Evolutionary conservation across 2,113 vertebrate genomes (phyloP).

Genomic region (Ondatra zibethicus): DNA sequence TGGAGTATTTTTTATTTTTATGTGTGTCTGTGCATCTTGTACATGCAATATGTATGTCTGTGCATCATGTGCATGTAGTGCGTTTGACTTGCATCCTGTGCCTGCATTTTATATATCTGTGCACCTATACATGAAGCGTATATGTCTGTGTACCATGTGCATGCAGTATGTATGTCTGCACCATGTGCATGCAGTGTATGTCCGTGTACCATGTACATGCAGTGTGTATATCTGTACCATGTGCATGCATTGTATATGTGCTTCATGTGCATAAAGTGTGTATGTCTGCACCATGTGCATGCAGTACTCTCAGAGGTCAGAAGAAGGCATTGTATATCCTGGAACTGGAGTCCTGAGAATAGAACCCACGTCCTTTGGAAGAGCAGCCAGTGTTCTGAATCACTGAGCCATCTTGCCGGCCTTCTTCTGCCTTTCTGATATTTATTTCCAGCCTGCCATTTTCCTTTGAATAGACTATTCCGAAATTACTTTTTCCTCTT

Average conservation of each 20-base stretch:
- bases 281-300: background rate
- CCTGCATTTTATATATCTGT: background rate
- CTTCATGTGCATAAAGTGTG: background rate
- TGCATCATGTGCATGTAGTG: background rate
- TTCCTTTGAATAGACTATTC: constrained; percentile 30
- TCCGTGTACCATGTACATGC: no score
- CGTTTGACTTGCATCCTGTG: background rate
- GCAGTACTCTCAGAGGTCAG: background rate
- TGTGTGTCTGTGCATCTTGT: background rate
- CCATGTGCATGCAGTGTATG: no score
- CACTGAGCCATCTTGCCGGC: background rate
- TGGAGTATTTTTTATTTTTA: background rate
- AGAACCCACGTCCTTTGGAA: background rate
- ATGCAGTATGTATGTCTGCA: background rate
- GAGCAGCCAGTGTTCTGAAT: background rate
- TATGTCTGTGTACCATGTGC: background rate
- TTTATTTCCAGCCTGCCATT: constrained; percentile 46
- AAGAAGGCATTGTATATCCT: background rate
- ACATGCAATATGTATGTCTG: background rate
- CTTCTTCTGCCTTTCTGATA: background rate
- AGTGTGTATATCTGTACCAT: background rate
- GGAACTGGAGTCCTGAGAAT: background rate
- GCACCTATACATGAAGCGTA: background rate
- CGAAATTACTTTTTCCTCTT: background rate
- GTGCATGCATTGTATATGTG: background rate